Percentiles rank a stretch among this genome's conserved stretches.
phyloP scores from a whole-genome alignment of 2,888 invertebrate species.

The Sussaba pulchella region DNA sequence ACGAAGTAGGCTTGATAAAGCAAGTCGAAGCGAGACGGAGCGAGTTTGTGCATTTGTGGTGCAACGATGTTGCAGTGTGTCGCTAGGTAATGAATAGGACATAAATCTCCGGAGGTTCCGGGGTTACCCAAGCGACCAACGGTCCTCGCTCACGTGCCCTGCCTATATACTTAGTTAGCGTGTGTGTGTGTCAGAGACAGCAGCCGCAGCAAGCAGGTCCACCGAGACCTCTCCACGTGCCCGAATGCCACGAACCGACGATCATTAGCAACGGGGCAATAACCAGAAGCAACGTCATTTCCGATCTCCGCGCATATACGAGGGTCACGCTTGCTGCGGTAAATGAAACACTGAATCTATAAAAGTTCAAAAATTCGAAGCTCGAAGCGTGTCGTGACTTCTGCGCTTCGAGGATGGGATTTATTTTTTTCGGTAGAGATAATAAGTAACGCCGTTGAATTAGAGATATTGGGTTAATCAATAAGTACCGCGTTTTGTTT shows the following conservation, averaged over 20 bases:
- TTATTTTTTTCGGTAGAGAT: no score
- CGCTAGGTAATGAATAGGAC: constrained; percentile 79
- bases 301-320: not conserved
- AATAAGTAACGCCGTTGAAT: no score
- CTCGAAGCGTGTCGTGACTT: no score
- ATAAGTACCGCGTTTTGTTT: no score
- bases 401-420: no score
- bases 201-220: constrained; percentile 31
- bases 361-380: no score
- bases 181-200: constrained; percentile 14
- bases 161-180: constrained; percentile 16
- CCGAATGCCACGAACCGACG: constrained; percentile 11
- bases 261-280: constrained; percentile 7
- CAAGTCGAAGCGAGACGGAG: constrained; percentile 18
- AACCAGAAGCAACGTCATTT: not conserved
- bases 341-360: not conserved
- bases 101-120: constrained; percentile 79
- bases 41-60: constrained; percentile 74
- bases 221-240: constrained; percentile 29
- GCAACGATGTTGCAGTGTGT: constrained; percentile 62
- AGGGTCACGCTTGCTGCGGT: not conserved
- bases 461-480: no score
- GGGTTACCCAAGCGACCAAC: constrained; percentile 60
- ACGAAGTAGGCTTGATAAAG: constrained; percentile 10
- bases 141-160: constrained; percentile 64